A percentile compares a stretch with the other conserved stretches of the same genome.
phyloP scores from a whole-genome alignment of 2,113 vertebrate species.

The Fulmarus glacialis region DNA sequence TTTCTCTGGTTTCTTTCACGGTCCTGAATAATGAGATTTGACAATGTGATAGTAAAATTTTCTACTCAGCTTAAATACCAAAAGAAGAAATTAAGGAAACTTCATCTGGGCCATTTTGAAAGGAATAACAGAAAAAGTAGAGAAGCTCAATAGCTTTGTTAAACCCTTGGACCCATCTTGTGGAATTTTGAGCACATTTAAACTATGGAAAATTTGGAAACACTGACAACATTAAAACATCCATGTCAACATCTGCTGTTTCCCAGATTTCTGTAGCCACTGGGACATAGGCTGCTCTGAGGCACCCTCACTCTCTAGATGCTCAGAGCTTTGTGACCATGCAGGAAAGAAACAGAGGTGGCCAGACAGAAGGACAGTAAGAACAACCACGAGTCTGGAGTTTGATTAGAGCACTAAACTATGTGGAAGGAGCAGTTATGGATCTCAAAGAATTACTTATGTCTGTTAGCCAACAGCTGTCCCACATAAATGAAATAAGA shows the following conservation, averaged over 20 bases:
- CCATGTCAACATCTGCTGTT: not conserved
- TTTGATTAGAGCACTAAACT: not conserved
- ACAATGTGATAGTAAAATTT: not conserved
- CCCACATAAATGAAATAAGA: not conserved
- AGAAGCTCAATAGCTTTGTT: not conserved
- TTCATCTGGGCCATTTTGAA: not conserved
- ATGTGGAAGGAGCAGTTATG: not conserved
- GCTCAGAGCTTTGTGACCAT: not conserved
- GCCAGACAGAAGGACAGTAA: not conserved
- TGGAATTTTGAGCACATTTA: not conserved
- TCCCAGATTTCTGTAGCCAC: not conserved
- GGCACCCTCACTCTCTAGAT: not conserved
- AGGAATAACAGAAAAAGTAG: not conserved
- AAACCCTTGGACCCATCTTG: not conserved
- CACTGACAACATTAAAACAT: not conserved
- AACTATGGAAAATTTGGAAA: not conserved
- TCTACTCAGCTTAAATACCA: not conserved
- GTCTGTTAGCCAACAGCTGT: not conserved
- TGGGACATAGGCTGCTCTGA: not conserved
- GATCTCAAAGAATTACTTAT: not conserved
- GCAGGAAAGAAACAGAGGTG: not conserved
- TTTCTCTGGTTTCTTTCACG: not conserved
- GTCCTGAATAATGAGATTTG: not conserved
- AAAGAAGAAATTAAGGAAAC: not conserved
- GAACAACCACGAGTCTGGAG: not conserved